Conservation (phyloP, 2,113 vertebrate genomes). For the Platanista minor region DNA sequence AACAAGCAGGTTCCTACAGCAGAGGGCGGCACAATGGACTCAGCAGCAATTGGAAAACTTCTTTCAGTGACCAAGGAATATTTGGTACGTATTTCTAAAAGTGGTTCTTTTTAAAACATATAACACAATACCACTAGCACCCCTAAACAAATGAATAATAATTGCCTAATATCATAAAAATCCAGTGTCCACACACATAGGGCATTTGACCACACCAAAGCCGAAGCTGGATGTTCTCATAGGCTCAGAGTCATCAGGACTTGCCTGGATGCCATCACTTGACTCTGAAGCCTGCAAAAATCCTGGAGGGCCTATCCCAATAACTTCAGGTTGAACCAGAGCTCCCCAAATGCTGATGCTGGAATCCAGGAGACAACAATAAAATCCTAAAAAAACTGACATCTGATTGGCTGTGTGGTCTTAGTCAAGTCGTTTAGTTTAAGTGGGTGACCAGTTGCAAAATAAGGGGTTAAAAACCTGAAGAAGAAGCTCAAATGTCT, state of each 20-base stretch:
- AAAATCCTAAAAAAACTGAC: not conserved
- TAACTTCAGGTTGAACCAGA: not conserved
- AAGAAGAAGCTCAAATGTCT: not conserved
- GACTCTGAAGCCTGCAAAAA: not conserved
- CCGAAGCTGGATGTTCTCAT: not conserved
- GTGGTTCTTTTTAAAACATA: not conserved
- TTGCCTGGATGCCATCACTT: not conserved
- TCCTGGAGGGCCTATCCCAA: not conserved
- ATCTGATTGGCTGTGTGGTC: not conserved
- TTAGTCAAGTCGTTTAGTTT: not conserved
- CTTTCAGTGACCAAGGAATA: too few relatives aligned
- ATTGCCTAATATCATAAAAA: not conserved
- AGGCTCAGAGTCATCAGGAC: not conserved
- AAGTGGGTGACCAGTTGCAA: not conserved
- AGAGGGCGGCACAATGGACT: not conserved
- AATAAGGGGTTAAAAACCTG: not conserved
- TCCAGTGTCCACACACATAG: not conserved
- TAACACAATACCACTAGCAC: not conserved
- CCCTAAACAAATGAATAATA: not conserved
- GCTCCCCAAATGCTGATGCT: not conserved
- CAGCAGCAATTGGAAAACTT: not conserved
- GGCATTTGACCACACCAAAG: not conserved
- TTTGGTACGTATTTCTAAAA: not conserved
- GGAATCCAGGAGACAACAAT: not conserved
- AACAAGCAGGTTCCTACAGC: not conserved